Evolutionary conservation across 2,113 vertebrate species (phyloP).

Genomic region (Haplochromis vanheusdeni): DNA sequence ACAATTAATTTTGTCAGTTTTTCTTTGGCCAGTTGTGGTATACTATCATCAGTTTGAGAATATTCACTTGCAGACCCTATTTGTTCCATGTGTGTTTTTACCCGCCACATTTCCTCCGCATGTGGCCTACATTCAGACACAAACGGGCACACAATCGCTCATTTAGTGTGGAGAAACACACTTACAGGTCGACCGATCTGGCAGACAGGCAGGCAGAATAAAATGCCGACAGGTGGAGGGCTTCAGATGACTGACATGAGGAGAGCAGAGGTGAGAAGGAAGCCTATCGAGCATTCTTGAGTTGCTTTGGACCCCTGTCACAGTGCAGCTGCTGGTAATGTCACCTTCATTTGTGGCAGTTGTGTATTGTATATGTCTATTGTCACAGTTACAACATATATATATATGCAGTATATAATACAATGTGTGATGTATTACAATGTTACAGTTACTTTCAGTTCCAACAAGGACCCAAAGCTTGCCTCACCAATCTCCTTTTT

Average conservation of each 20-base stretch:
- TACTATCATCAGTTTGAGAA: neutral
- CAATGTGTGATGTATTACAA: neutral
- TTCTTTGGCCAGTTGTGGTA: neutral
- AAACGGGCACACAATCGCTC: neutral
- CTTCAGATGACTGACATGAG: constrained; percentile 5
- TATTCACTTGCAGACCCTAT: neutral
- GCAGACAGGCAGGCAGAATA: neutral
- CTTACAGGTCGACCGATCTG: neutral
- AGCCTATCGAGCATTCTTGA: neutral
- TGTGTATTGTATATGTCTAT: neutral
- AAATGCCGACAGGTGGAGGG: neutral
- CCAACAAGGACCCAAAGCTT: neutral
- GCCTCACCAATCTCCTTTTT: neutral
- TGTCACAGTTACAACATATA: neutral
- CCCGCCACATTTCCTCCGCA: neutral
- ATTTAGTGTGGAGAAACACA: neutral
- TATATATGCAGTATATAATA: neutral
- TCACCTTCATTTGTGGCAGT: neutral
- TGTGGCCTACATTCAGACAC: neutral
- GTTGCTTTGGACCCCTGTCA: neutral
- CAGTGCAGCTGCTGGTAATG: neutral
- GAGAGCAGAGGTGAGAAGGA: neutral
- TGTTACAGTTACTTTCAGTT: neutral
- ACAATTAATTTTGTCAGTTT: neutral
- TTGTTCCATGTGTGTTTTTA: neutral